Percentiles rank a stretch among this genome's conserved stretches.
These are phyloP conservation scores for Zootoca vivipara DNA, from an alignment of 2,113 vertebrate species.

Conservation along the genomic window DNA sequence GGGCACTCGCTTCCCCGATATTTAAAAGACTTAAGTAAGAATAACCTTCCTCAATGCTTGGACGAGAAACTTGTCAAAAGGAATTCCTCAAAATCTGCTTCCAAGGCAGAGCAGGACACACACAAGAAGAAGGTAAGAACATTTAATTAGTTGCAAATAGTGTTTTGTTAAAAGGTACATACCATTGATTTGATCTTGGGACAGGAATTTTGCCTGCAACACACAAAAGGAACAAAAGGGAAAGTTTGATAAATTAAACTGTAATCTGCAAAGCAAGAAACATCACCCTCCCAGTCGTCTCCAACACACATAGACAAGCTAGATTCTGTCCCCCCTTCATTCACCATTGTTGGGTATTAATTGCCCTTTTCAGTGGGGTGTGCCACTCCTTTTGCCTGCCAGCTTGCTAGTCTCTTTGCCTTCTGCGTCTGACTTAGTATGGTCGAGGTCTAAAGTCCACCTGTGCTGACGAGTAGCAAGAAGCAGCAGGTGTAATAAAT, in stretches of 20 bases:
- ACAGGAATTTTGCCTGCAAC: constrained; percentile 88
- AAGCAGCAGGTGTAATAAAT: constrained; percentile 57
- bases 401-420: background rate
- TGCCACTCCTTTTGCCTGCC: fast-evolving
- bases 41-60: background rate
- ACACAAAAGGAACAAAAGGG: background rate
- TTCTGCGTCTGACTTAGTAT: background rate
- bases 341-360: constrained; percentile 60
- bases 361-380: background rate
- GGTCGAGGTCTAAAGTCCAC: constrained; percentile 67
- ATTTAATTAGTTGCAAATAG: background rate
- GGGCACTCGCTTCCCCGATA: too few relatives aligned
- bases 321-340: background rate
- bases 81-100: background rate
- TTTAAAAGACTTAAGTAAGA: background rate
- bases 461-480: constrained; percentile 33
- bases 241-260: background rate
- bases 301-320: background rate
- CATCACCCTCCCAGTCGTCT: background rate
- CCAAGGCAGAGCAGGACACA: background rate
- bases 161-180: constrained; percentile 45
- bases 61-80: background rate
- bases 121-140: background rate
- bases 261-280: too few relatives aligned
- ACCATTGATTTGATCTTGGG: constrained; percentile 92